Evolutionary conservation across 1,140 invertebrate genomes (phyloP).

Genomic region (Drosophila sproati): DNA sequence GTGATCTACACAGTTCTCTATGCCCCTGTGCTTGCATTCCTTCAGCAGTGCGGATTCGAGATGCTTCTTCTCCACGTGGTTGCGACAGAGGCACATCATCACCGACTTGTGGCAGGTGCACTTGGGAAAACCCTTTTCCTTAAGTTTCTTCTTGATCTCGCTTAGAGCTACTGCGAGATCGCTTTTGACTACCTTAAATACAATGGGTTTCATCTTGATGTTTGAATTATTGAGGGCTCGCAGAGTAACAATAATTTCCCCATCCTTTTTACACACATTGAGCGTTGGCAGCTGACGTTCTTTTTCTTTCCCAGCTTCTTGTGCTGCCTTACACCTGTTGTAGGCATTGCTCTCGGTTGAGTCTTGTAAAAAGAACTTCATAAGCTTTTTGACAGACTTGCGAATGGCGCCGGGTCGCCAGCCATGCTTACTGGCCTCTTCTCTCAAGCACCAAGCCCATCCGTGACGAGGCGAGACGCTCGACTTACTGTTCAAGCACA

Average conservation of each 20-base stretch:
- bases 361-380: slow-evolving; percentile 63
- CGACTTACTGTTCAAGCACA: slow-evolving; percentile 31
- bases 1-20: slow-evolving; percentile 45
- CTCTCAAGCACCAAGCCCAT: slow-evolving; percentile 64
- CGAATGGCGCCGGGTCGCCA: slow-evolving; percentile 71
- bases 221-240: slow-evolving; percentile 44
- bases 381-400: slow-evolving; percentile 59
- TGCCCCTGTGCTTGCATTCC: slow-evolving; percentile 40
- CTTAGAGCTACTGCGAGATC: slow-evolving; percentile 43
- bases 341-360: slow-evolving; percentile 17
- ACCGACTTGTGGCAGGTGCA: slow-evolving; percentile 72
- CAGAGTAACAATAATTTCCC: slow-evolving; percentile 64
- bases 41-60: slow-evolving; percentile 51
- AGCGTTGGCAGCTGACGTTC: slow-evolving; percentile 47
- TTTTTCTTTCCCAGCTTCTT: neutral
- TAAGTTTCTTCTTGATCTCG: slow-evolving; percentile 57
- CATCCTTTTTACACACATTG: slow-evolving; percentile 64
- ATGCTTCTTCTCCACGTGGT: slow-evolving; percentile 48
- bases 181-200: slow-evolving; percentile 73
- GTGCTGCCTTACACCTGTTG: slow-evolving; percentile 20
- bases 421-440: slow-evolving; percentile 42
- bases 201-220: slow-evolving; percentile 61
- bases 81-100: slow-evolving; percentile 66
- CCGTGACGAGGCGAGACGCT: slow-evolving; percentile 63
- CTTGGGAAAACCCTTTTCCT: slow-evolving; percentile 65